Conservation (phyloP, 2,113 vertebrate genomes). For the Clarias magur region DNA sequence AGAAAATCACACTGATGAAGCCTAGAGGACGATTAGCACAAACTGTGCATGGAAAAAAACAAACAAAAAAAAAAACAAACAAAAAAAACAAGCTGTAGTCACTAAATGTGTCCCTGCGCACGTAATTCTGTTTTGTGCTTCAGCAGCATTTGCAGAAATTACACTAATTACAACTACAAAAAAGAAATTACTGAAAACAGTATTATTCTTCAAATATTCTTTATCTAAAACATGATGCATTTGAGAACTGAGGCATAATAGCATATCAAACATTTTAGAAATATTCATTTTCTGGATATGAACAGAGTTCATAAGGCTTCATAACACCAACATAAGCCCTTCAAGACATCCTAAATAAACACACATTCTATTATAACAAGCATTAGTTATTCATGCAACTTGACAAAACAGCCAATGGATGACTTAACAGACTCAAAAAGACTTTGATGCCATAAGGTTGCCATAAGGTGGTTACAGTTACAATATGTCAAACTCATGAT, state of each 20-base stretch:
- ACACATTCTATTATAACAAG: background rate
- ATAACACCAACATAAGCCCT: background rate
- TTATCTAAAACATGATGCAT: background rate
- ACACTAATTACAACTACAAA: background rate
- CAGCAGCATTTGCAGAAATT: background rate
- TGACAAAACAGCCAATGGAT: background rate
- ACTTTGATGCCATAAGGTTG: background rate
- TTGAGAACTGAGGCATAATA: background rate
- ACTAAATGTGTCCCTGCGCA: background rate
- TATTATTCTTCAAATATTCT: background rate
- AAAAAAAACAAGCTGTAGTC: background rate
- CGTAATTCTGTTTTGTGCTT: background rate
- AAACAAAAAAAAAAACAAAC: background rate
- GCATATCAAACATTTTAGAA: too few relatives aligned
- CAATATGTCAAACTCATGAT: background rate
- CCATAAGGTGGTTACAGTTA: background rate
- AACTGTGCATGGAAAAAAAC: background rate
- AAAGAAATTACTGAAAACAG: background rate
- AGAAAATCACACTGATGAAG: slow-evolving; percentile 8
- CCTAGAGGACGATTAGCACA: background rate
- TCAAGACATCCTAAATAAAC: background rate
- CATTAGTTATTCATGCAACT: background rate
- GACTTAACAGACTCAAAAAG: background rate
- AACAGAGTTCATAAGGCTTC: background rate
- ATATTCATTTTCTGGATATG: background rate